phyloP scores from a whole-genome alignment of 1,140 invertebrate species.

The Orchestia grillus region DNA sequence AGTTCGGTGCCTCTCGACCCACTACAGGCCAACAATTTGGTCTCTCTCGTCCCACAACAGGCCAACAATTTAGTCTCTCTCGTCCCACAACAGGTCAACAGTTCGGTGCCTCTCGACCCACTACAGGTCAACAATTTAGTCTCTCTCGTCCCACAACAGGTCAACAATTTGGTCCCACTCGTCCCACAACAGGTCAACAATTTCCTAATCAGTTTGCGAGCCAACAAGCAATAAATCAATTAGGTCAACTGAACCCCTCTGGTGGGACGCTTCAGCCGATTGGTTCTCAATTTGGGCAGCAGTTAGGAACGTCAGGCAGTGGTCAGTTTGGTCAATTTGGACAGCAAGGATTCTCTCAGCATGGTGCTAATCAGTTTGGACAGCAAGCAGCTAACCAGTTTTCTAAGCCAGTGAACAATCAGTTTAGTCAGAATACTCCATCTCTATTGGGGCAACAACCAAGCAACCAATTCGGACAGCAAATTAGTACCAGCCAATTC shows the following conservation, averaged over 20 bases:
- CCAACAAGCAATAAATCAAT: background rate
- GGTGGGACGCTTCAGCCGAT: background rate
- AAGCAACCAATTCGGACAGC: background rate
- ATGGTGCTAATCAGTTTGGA: background rate
- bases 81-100: background rate
- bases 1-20: background rate
- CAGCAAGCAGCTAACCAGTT: background rate
- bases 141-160: background rate
- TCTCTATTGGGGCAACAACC: too few relatives aligned
- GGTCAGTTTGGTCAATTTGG: background rate
- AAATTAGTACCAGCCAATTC: background rate
- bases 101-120: background rate
- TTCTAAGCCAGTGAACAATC: too few relatives aligned
- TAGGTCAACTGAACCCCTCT: background rate
- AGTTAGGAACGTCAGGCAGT: background rate
- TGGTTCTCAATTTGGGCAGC: background rate
- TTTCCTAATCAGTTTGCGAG: background rate
- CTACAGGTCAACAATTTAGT: background rate
- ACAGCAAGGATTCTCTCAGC: too few relatives aligned
- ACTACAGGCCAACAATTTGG: background rate
- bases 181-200: background rate
- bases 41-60: background rate
- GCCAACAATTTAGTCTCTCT: too few relatives aligned
- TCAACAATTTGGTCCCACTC: too few relatives aligned
- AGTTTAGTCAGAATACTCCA: background rate